Evolutionary conservation across 2,113 vertebrate genomes (phyloP).

Genomic region (Diadophis punctatus): DNA sequence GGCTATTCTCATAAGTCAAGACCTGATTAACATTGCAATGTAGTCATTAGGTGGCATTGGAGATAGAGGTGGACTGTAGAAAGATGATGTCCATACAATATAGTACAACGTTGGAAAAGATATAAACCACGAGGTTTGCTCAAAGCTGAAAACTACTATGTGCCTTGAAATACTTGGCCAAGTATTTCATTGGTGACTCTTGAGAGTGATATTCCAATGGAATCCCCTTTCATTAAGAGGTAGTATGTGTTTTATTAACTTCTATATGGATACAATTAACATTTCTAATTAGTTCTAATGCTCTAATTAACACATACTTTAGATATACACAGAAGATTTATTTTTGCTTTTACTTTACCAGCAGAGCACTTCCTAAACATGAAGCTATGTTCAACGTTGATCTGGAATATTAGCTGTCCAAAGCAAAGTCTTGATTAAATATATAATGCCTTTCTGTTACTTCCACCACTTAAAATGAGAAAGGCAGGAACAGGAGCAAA

Average conservation of each 20-base stretch:
- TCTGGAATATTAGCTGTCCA: neutral
- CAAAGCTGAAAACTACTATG: neutral
- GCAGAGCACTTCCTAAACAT: neutral
- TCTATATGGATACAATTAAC: neutral
- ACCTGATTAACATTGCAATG: neutral
- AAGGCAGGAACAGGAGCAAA: neutral
- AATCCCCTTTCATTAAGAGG: neutral
- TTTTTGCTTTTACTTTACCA: neutral
- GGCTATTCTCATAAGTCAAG: slow-evolving; percentile 6
- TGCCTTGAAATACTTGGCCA: neutral
- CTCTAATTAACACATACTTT: neutral
- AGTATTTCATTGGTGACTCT: neutral
- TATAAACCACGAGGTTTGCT: neutral
- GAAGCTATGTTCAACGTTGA: neutral
- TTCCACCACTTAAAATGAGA: neutral
- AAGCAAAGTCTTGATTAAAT: neutral
- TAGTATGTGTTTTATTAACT: neutral
- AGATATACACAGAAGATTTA: neutral
- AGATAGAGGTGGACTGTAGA: fast-evolving
- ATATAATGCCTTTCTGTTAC: neutral
- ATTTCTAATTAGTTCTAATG: neutral
- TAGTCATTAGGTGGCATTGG: slow-evolving; percentile 22
- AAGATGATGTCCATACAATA: neutral
- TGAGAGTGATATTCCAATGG: neutral
- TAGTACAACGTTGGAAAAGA: neutral